These are phyloP conservation scores for Gavia stellata DNA, from an alignment of 2,113 vertebrate species.

Conservation along the genomic window DNA sequence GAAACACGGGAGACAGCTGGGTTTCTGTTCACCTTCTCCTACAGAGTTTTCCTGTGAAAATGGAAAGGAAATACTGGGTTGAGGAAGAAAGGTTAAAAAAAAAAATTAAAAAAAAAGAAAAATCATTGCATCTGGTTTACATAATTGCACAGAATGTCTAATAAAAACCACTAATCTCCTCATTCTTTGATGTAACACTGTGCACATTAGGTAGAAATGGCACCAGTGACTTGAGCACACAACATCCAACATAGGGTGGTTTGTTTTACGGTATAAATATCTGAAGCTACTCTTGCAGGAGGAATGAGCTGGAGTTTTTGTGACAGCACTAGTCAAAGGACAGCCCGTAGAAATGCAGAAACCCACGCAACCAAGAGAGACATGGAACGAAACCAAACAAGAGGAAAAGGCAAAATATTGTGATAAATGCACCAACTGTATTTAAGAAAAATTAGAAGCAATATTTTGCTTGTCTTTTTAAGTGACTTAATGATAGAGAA, in stretches of 20 bases:
- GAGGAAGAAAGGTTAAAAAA: neutral
- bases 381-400: conserved; percentile 18
- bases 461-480: conserved; percentile 46
- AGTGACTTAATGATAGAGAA: conserved; percentile 28
- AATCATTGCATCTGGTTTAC: neutral
- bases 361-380: conserved; percentile 27
- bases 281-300: neutral
- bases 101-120: neutral
- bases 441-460: conserved; percentile 52
- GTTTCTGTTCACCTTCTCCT: neutral
- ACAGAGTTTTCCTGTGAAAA: neutral
- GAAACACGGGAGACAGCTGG: neutral
- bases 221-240: neutral
- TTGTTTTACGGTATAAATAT: neutral
- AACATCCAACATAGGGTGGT: too few species aligned
- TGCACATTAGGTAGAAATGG: neutral
- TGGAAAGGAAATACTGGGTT: neutral
- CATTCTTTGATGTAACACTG: neutral
- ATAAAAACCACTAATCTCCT: neutral
- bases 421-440: conserved; percentile 57
- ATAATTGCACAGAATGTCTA: neutral
- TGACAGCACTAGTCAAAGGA: conserved; percentile 36
- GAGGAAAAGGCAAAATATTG: conserved; percentile 53
- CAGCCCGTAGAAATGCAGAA: conserved; percentile 3
- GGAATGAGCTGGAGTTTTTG: neutral